Conservation (phyloP, 2,888 invertebrate species). For the Cenopis cana region DNA sequence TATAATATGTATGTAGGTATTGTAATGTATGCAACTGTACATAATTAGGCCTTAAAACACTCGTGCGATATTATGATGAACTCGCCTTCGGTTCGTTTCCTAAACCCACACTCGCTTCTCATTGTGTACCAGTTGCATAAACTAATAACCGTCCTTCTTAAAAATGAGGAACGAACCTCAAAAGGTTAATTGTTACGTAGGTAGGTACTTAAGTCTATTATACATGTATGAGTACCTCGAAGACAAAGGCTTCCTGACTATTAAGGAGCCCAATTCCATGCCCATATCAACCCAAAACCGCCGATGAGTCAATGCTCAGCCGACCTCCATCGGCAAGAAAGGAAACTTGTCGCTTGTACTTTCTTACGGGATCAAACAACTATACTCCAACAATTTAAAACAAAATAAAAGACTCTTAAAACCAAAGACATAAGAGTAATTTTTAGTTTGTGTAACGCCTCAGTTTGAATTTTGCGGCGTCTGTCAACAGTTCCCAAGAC, state of each 20-base stretch:
- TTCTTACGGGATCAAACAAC: slow-evolving; percentile 50
- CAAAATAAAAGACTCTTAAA: slow-evolving; percentile 11
- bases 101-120: no score
- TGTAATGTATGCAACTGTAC: no score
- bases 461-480: background rate
- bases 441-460: background rate
- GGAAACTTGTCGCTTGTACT: slow-evolving; percentile 60
- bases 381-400: slow-evolving; percentile 32
- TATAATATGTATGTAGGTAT: no score
- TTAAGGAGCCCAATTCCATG: slow-evolving; percentile 43
- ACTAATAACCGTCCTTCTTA: no score
- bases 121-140: no score
- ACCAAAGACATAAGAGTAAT: slow-evolving; percentile 20
- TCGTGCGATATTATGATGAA: no score
- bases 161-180: no score
- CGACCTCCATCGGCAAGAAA: slow-evolving; percentile 53
- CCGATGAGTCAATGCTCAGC: slow-evolving; percentile 58
- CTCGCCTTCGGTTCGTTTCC: no score
- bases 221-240: background rate
- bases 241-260: background rate
- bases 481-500: slow-evolving; percentile 36
- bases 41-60: no score
- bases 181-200: no score
- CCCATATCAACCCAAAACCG: slow-evolving; percentile 53
- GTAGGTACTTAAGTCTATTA: no score